Evolutionary conservation across 2,888 invertebrate genomes (phyloP).

Genomic region (Eubasilissa splendida): DNA sequence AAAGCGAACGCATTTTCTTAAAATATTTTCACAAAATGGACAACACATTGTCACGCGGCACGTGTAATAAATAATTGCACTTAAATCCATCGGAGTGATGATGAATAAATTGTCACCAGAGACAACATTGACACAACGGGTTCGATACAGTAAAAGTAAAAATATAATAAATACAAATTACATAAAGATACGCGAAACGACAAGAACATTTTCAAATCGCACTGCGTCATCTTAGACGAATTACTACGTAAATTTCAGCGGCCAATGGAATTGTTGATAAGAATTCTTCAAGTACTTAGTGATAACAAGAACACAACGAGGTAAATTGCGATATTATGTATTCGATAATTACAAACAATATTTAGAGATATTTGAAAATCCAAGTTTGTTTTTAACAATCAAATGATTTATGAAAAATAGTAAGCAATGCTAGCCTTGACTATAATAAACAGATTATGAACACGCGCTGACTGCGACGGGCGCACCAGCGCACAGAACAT

Average conservation of each 20-base stretch:
- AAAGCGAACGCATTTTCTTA: conserved; percentile 27
- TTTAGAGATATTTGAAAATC: not conserved
- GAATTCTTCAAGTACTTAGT: conserved; percentile 12
- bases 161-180: not conserved
- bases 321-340: not conserved
- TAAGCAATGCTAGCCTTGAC: conserved; percentile 16
- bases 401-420: conserved; percentile 3
- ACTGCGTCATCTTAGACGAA: conserved; percentile 35
- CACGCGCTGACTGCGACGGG: conserved; percentile 22
- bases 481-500: conserved; percentile 26
- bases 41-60: conserved; percentile 21
- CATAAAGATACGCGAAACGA: conserved; percentile 20
- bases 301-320: conserved; percentile 15
- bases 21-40: conserved; percentile 38
- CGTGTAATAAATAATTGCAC: conserved; percentile 24
- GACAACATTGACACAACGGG: not conserved
- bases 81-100: not conserved
- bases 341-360: not conserved
- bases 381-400: not conserved
- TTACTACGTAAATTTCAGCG: not conserved
- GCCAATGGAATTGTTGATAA: conserved; percentile 27
- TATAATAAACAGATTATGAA: conserved; percentile 38
- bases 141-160: not conserved
- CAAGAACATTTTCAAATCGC: conserved; percentile 7
- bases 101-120: not conserved